These are phyloP conservation scores for Melieria picta DNA, from an alignment of 2,888 invertebrate genomes.

Conservation along the genomic window DNA sequence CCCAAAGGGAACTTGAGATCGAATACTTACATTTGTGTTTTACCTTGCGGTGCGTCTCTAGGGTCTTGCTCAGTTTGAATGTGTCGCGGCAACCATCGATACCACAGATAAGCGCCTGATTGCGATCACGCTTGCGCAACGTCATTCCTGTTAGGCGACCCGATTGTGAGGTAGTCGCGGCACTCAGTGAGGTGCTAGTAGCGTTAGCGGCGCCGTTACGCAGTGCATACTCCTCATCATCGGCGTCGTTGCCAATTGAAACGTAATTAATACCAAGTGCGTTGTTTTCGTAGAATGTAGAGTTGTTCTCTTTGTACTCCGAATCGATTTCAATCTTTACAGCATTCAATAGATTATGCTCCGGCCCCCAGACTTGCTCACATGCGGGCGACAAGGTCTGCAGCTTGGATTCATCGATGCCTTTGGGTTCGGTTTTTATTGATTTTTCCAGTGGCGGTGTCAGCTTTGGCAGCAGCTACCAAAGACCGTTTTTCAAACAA, in stretches of 20 bases:
- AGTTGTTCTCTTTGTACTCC: constrained; percentile 27
- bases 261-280: constrained; percentile 16
- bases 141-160: not conserved
- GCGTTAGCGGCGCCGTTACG: constrained; percentile 38
- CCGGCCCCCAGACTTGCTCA: constrained; percentile 11
- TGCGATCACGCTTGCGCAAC: constrained; percentile 45
- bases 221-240: constrained; percentile 36
- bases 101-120: constrained; percentile 38
- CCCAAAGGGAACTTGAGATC: not conserved
- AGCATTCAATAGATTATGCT: constrained; percentile 8
- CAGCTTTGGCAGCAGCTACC: constrained; percentile 44
- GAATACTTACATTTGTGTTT: constrained; percentile 32
- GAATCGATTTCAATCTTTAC: constrained; percentile 36
- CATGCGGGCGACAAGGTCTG: constrained; percentile 24
- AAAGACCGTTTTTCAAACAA: no score
- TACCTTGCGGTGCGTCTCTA: constrained; percentile 39
- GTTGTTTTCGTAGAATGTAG: constrained; percentile 30
- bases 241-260: constrained; percentile 36
- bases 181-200: constrained; percentile 29
- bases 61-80: constrained; percentile 36
- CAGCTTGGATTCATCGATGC: constrained; percentile 33
- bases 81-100: constrained; percentile 39
- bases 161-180: not conserved
- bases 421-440: constrained; percentile 43
- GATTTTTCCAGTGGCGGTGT: constrained; percentile 34